Percentiles rank a stretch among this genome's conserved stretches.
These are phyloP conservation scores for Cottoperca gobio DNA, from an alignment of 2,797 vertebrate species.

Conservation along the genomic window DNA sequence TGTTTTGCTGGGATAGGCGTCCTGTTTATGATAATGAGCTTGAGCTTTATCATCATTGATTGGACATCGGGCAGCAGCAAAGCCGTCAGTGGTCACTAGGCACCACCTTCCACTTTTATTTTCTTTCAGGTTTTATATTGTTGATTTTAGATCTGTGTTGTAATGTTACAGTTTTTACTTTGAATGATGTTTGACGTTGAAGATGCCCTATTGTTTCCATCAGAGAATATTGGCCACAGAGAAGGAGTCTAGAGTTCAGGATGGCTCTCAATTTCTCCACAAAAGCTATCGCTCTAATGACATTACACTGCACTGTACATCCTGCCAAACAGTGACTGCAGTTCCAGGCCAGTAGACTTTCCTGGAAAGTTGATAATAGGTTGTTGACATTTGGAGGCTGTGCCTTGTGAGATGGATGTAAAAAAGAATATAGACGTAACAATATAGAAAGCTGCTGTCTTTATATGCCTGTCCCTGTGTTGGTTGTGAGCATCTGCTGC, in stretches of 20 bases:
- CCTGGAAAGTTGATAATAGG: conserved; percentile 35
- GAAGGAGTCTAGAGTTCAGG: conserved; percentile 29
- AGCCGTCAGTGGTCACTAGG: conserved; percentile 91
- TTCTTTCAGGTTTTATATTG: conserved; percentile 59
- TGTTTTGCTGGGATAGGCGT: conserved; percentile 93
- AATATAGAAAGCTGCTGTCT: conserved; percentile 37
- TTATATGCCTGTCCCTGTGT: conserved; percentile 25
- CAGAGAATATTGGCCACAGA: conserved; percentile 43
- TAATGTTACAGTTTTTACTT: conserved; percentile 66
- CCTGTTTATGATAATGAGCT: conserved; percentile 97
- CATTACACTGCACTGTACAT: conserved; percentile 44
- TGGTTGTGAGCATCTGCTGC: conserved; percentile 17
- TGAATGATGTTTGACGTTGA: conserved; percentile 61
- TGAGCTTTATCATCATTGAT: conserved; percentile 97
- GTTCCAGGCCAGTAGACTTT: conserved; percentile 48
- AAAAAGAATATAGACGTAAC: conserved; percentile 28
- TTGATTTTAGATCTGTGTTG: conserved; percentile 65
- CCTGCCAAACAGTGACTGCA: conserved; percentile 57
- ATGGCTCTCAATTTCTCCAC: conserved; percentile 11
- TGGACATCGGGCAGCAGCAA: conserved; percentile 90
- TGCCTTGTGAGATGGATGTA: conserved; percentile 61
- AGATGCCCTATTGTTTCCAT: conserved; percentile 54
- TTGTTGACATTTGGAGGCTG: conserved; percentile 54
- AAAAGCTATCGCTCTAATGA: conserved; percentile 40
- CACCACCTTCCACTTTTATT: conserved; percentile 14